These are phyloP conservation scores for Aurelia coerulea DNA, from an alignment of 30 jellyfish, hydroid and myxozoan species.

Conservation along the genomic window DNA sequence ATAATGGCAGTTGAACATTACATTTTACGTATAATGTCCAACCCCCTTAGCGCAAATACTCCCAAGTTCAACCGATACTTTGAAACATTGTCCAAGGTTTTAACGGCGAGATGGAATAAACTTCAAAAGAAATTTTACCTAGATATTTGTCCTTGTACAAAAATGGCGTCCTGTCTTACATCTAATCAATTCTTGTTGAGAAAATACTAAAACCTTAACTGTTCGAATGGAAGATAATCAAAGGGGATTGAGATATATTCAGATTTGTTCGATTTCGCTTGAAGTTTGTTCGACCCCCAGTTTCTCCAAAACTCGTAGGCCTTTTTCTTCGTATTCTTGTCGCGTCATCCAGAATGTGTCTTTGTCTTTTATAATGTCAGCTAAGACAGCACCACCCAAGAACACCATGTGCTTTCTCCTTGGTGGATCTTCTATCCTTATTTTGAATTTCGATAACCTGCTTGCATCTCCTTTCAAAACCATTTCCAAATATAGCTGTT, in stretches of 20 bases:
- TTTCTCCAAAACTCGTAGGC: slow-evolving; percentile 83
- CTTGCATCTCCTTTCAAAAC: slow-evolving; percentile 94
- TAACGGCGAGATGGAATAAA: too few species aligned
- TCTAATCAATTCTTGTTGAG: too few species aligned
- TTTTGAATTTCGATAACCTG: slow-evolving; percentile 89
- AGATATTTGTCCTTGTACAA: too few species aligned
- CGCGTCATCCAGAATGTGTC: slow-evolving; percentile 97
- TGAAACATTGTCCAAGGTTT: too few species aligned
- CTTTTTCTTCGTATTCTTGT: slow-evolving; percentile 93
- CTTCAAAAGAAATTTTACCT: too few species aligned
- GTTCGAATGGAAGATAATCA: too few species aligned
- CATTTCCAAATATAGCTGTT: slow-evolving; percentile 93
- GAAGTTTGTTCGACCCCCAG: slow-evolving; percentile 95
- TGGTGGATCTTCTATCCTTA: slow-evolving; percentile 99
- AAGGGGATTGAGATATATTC: neutral
- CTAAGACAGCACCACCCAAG: slow-evolving; percentile 99
- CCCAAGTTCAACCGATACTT: too few species aligned
- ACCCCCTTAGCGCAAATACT: too few species aligned
- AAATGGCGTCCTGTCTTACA: too few species aligned
- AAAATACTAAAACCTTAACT: too few species aligned
- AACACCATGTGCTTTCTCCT: slow-evolving; percentile 99
- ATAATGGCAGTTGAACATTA: too few species aligned
- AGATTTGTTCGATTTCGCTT: slow-evolving; percentile 18
- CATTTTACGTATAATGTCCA: too few species aligned
- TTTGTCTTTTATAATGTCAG: slow-evolving; percentile 97